Conservation (phyloP, 1,140 invertebrate species). For the Steinernema feltiae region DNA sequence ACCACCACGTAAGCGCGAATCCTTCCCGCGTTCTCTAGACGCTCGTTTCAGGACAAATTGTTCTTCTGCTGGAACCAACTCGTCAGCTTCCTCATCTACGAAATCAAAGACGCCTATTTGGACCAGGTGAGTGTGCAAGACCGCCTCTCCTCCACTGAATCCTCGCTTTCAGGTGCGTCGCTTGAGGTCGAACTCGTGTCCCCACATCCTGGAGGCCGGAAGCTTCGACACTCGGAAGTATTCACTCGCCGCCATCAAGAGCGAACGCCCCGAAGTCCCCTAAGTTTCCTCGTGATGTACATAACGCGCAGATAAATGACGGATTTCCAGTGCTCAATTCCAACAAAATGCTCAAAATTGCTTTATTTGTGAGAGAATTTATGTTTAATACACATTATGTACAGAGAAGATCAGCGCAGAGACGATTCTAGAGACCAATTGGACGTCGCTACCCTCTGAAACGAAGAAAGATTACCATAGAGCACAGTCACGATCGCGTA, state of each 20-base stretch:
- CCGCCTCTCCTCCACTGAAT: too few species aligned
- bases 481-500: too few species aligned
- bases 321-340: background rate
- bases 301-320: background rate
- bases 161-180: too few species aligned
- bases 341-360: too few species aligned
- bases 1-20: slow-evolving; percentile 42
- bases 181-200: slow-evolving; percentile 47
- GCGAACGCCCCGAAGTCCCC: background rate
- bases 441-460: background rate
- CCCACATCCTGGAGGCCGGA: slow-evolving; percentile 43
- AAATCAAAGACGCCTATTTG: slow-evolving; percentile 55
- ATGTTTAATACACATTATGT: background rate
- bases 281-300: background rate
- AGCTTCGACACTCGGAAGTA: slow-evolving; percentile 35
- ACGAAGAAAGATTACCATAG: background rate
- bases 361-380: background rate
- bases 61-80: slow-evolving; percentile 28
- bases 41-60: slow-evolving; percentile 29
- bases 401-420: background rate
- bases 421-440: background rate
- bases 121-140: too few species aligned
- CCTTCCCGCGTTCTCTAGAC: slow-evolving; percentile 8
- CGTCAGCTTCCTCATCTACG: slow-evolving; percentile 43
- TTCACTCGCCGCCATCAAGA: background rate